phyloP scores from a whole-genome alignment of 2,888 invertebrate species.

The Chymomyza fuscimana region DNA sequence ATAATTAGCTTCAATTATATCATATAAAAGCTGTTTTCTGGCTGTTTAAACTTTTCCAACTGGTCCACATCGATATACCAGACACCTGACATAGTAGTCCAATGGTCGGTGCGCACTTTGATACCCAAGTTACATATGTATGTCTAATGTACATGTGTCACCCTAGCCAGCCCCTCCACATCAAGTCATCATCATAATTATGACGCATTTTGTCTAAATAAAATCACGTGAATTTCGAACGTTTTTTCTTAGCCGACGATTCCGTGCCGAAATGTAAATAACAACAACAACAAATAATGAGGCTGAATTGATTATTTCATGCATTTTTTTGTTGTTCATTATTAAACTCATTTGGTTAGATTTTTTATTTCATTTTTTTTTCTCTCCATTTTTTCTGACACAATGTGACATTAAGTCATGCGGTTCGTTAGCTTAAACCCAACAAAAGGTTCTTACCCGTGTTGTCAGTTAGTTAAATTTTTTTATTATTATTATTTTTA shows the following conservation, averaged over 20 bases:
- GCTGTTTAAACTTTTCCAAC: neutral
- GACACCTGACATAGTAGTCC: slow-evolving; percentile 1
- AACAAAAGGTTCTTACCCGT: slow-evolving; percentile 34
- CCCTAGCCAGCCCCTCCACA: slow-evolving; percentile 11
- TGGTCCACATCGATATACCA: slow-evolving; percentile 14
- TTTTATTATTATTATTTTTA: slow-evolving; percentile 16
- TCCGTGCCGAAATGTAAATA: neutral
- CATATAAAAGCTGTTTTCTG: neutral
- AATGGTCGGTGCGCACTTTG: neutral
- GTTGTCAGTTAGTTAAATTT: slow-evolving; percentile 26
- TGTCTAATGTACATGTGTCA: neutral
- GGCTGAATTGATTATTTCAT: slow-evolving; percentile 48
- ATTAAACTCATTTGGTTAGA: slow-evolving; percentile 27
- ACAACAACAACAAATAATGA: slow-evolving; percentile 31
- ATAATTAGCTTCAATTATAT: slow-evolving; percentile 58
- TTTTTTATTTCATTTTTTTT: slow-evolving; percentile 4
- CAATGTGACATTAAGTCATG: slow-evolving; percentile 52
- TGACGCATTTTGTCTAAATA: slow-evolving; percentile 51
- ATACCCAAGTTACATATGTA: neutral
- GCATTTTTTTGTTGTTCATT: slow-evolving; percentile 33
- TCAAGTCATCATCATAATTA: slow-evolving; percentile 5
- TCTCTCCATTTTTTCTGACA: neutral
- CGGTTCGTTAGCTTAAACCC: slow-evolving; percentile 54
- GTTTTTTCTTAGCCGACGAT: slow-evolving; percentile 16
- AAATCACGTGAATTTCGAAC: slow-evolving; percentile 65